phyloP scores from a whole-genome alignment of 2,888 invertebrate species.

The Miltochrista miniata region DNA sequence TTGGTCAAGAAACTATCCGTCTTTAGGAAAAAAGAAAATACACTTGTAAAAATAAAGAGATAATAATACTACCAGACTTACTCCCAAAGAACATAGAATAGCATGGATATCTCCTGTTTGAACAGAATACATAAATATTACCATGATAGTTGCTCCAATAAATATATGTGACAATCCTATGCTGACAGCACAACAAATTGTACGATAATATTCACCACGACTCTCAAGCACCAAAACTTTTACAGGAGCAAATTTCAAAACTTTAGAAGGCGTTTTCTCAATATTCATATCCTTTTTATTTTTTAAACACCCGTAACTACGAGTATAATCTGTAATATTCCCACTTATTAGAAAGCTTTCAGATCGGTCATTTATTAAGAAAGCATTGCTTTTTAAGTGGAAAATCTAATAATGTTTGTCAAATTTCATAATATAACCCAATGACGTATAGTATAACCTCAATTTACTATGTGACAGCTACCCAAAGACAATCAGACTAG shows the following conservation, averaged over 20 bases:
- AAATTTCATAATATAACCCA: no score
- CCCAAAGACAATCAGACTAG: no score
- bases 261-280: background rate
- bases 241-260: conserved; percentile 30
- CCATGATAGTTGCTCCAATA: conserved; percentile 49
- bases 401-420: no score
- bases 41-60: background rate
- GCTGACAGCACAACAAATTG: conserved; percentile 43
- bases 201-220: conserved; percentile 40
- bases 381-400: no score
- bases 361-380: background rate
- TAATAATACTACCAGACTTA: conserved; percentile 9
- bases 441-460: no score
- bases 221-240: conserved; percentile 44
- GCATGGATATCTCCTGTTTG: conserved; percentile 40
- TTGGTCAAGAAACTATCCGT: no score
- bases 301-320: background rate
- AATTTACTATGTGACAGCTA: no score
- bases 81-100: conserved; percentile 28
- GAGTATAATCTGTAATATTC: background rate
- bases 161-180: conserved; percentile 42
- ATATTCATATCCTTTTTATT: background rate
- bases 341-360: background rate
- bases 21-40: no score
- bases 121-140: conserved; percentile 32